phyloP scores from a whole-genome alignment of 2,888 invertebrate species.

The Conchocele bisecta region DNA sequence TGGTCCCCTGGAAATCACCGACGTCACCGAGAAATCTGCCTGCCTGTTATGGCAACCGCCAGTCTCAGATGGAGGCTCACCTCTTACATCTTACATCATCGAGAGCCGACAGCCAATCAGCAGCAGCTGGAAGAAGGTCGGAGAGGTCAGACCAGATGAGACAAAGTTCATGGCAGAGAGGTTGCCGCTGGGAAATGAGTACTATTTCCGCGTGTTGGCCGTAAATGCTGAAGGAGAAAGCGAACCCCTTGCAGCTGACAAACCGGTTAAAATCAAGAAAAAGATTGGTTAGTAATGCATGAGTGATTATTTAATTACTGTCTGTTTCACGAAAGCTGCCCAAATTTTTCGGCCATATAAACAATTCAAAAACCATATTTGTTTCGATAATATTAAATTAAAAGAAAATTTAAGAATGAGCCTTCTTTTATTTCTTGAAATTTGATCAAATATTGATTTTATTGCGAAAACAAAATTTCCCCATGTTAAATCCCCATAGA shows the following conservation, averaged over 20 bases:
- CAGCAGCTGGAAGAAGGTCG: constrained; percentile 89
- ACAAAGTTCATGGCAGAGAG: constrained; percentile 83
- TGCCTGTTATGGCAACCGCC: constrained; percentile 86
- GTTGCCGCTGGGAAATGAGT: constrained; percentile 90
- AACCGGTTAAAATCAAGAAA: constrained; percentile 69
- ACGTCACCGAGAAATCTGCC: constrained; percentile 93
- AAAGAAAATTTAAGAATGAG: too few species aligned
- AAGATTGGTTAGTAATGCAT: constrained; percentile 71
- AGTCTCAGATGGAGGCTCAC: constrained; percentile 79
- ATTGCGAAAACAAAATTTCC: too few species aligned
- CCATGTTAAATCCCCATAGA: too few species aligned
- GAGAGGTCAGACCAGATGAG: constrained; percentile 58
- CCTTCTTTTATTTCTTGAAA: too few species aligned
- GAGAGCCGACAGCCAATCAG: constrained; percentile 89
- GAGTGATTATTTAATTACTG: too few species aligned
- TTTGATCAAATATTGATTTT: too few species aligned
- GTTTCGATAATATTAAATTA: too few species aligned
- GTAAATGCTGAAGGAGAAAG: constrained; percentile 93
- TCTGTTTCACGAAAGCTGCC: too few species aligned
- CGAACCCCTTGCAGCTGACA: constrained; percentile 85
- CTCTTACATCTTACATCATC: constrained; percentile 78
- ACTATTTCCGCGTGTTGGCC: constrained; percentile 93
- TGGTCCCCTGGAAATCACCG: constrained; percentile 89
- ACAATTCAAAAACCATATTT: too few species aligned
- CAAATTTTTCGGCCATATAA: too few species aligned